These are phyloP conservation scores for Climacteris rufus DNA, from an alignment of 2,113 vertebrate species.

Conservation along the genomic window DNA sequence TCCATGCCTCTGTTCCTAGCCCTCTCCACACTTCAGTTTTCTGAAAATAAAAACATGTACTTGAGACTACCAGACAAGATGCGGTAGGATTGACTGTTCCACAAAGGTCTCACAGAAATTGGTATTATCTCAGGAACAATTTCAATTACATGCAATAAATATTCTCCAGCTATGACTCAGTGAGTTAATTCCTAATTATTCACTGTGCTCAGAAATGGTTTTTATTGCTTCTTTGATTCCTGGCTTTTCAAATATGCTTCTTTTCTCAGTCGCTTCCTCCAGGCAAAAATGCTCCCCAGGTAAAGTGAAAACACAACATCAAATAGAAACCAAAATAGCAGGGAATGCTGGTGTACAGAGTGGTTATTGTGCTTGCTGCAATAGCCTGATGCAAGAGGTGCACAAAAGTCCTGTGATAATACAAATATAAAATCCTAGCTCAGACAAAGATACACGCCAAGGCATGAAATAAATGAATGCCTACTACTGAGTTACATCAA, in stretches of 20 bases:
- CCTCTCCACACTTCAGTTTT: not conserved
- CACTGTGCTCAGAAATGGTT: not conserved
- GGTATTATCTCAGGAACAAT: not conserved
- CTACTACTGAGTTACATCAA: conserved; percentile 42
- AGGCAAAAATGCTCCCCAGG: conserved; percentile 33
- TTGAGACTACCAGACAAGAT: not conserved
- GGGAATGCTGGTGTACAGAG: not conserved
- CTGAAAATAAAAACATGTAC: not conserved
- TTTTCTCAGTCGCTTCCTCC: conserved; percentile 12
- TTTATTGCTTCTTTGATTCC: conserved; percentile 26
- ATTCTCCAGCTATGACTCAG: not conserved
- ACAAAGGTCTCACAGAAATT: not conserved
- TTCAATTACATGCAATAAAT: not conserved
- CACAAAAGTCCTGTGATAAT: conserved; percentile 13
- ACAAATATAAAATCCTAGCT: not conserved
- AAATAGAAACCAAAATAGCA: conserved; percentile 19
- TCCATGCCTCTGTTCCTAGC: not conserved
- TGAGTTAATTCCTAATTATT: conserved; percentile 15
- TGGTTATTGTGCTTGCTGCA: not conserved
- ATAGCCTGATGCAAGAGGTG: not conserved
- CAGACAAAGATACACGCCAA: not conserved
- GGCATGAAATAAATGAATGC: conserved; percentile 20
- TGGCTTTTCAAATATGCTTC: not conserved
- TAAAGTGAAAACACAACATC: conserved; percentile 7
- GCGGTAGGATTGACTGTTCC: not conserved